Evolutionary conservation across 2,888 invertebrate genomes (phyloP).

Genomic region (Dusona sp.): DNA sequence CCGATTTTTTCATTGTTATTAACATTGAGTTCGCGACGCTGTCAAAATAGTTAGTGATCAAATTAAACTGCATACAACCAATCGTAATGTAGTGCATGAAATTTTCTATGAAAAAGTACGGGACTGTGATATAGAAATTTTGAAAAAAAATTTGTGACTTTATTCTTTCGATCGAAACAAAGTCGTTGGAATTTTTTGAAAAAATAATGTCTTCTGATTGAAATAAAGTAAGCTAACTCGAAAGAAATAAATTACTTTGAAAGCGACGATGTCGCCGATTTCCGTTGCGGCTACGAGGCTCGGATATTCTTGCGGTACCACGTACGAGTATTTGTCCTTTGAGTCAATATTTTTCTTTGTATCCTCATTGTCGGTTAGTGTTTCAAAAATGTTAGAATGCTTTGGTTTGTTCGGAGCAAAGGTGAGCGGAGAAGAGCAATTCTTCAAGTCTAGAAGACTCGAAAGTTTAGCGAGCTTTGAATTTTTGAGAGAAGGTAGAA

Average conservation of each 20-base stretch:
- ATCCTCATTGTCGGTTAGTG: background rate
- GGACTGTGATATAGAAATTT: too few species aligned
- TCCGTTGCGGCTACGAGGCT: constrained; percentile 56
- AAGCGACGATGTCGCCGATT: constrained; percentile 73
- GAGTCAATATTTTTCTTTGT: constrained; percentile 5
- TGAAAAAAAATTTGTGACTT: too few species aligned
- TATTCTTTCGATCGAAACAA: too few species aligned
- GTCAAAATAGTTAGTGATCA: too few species aligned
- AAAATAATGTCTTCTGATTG: background rate
- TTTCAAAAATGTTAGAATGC: background rate
- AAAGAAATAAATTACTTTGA: constrained; percentile 71
- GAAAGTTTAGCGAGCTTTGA: background rate
- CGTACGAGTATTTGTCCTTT: constrained; percentile 42
- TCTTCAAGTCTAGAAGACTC: constrained; percentile 43
- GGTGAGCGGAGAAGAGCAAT: constrained; percentile 41
- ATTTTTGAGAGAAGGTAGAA: background rate
- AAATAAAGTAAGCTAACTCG: background rate
- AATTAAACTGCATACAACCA: too few species aligned
- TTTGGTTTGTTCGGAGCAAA: constrained; percentile 50
- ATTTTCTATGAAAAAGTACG: too few species aligned
- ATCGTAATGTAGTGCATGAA: too few species aligned
- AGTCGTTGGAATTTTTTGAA: too few species aligned
- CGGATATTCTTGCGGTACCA: constrained; percentile 64
- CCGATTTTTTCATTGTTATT: background rate
- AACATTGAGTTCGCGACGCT: too few species aligned